These are phyloP conservation scores for Mystacides longicornis DNA, from an alignment of 2,888 invertebrate genomes.

Conservation along the genomic window DNA sequence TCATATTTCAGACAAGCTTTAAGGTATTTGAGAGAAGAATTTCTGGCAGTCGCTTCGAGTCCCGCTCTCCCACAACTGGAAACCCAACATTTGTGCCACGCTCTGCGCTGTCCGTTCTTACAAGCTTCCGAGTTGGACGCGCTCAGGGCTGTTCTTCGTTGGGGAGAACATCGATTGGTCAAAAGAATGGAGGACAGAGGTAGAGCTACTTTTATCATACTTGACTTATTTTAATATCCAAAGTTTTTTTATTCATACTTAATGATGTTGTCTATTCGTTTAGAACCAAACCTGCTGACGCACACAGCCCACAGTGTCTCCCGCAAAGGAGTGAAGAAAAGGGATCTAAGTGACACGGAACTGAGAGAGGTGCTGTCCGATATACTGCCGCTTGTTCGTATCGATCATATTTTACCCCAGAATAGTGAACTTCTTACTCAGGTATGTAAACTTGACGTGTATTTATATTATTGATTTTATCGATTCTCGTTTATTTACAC, in stretches of 20 bases:
- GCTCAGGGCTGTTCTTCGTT: conserved; percentile 75
- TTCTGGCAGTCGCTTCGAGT: conserved; percentile 66
- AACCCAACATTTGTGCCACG: conserved; percentile 62
- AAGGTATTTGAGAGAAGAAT: conserved; percentile 89
- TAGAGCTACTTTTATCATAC: conserved; percentile 31
- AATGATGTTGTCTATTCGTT: too few species aligned
- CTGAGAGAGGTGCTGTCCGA: conserved; percentile 78
- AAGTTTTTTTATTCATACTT: too few species aligned
- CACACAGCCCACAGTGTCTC: conserved; percentile 90
- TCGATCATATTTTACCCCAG: conserved; percentile 84
- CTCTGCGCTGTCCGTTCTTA: conserved; percentile 57
- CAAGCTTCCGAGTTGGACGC: conserved; percentile 87
- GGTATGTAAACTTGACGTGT: conserved; percentile 33
- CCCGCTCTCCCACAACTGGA: conserved; percentile 71
- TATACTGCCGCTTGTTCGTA: conserved; percentile 74
- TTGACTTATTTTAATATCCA: too few species aligned
- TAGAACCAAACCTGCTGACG: conserved; percentile 83
- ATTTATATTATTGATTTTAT: neutral
- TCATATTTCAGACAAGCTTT: conserved; percentile 81
- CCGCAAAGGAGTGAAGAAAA: conserved; percentile 74
- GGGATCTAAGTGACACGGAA: conserved; percentile 75
- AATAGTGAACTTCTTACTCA: conserved; percentile 72
- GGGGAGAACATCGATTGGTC: conserved; percentile 60
- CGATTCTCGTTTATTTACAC: neutral
- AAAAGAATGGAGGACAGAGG: conserved; percentile 73